Percentiles rank a stretch among this genome's conserved stretches.
phyloP scores from a whole-genome alignment of 2,888 invertebrate genomes.

The Amphipoea lucens region DNA sequence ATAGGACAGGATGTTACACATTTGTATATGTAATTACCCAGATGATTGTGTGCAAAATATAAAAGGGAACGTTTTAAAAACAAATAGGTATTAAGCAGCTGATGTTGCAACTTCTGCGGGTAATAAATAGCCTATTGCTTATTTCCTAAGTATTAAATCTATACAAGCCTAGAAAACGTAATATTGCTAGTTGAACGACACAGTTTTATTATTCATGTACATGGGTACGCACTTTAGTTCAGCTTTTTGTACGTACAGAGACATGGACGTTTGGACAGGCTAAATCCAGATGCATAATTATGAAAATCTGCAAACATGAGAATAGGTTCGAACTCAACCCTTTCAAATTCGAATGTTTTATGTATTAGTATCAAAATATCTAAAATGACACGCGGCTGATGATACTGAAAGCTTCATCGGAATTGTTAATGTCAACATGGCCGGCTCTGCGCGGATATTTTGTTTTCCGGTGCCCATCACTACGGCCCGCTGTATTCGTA shows the following conservation, averaged over 20 bases:
- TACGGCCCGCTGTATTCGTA: constrained; percentile 18
- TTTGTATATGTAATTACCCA: constrained; percentile 39
- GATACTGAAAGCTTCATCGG: constrained; percentile 70
- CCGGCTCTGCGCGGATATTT: constrained; percentile 68
- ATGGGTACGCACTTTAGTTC: constrained; percentile 6
- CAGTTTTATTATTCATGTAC: constrained; percentile 6
- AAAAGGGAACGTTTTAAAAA: constrained; percentile 7
- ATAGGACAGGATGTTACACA: neutral
- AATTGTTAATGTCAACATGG: constrained; percentile 81
- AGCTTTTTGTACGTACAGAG: neutral
- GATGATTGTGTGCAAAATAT: constrained; percentile 30
- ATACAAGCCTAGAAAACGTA: neutral
- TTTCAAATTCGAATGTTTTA: constrained; percentile 68
- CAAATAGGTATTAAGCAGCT: constrained; percentile 38
- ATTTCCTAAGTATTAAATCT: constrained; percentile 14
- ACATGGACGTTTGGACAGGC: constrained; percentile 9
- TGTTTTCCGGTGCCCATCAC: constrained; percentile 46
- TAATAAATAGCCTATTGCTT: constrained; percentile 26
- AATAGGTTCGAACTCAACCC: constrained; percentile 47
- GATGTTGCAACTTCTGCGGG: constrained; percentile 50
- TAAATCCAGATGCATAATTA: constrained; percentile 37
- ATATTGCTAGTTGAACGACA: neutral
- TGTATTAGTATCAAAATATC: constrained; percentile 68
- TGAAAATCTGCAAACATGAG: constrained; percentile 37
- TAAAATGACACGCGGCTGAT: constrained; percentile 53